Base-by-base conservation (phyloP, 53 echinoderm and acorn worm species). In the Patiria pectinifera region DNA sequence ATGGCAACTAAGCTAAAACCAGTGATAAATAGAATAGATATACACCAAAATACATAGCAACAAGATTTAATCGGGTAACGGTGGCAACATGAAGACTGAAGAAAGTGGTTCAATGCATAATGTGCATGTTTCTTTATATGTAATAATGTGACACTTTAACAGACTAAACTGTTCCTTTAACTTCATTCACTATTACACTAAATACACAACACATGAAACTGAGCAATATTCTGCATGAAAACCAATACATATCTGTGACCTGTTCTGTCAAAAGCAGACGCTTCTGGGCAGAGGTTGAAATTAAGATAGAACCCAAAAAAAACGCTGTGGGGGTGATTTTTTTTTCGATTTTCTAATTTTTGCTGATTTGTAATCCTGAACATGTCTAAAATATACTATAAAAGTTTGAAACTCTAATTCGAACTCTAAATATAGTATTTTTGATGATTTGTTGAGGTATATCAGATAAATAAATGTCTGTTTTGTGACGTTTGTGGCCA, bases 21-120 rank as follows among this genome's bases (percentile, higher is more conserved):
- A 69, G 8, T 85, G 85, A 85, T 85, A 69, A 66, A 85, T 69
- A 69, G 47, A 24, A 66, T 69, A 85, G 69, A 70, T 85, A 85
- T 63, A 85, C 85, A 85, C 69, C 62, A 25, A 69, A 85, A 85
- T 4, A 53, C 53, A 53, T 53, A 8, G 53, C 66, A 44, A 45
- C 45, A 85, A 25, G 4, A 23, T 18, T 24, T 21, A 23, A 74
- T 16, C n/a, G 5, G 4, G 24, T 74, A 3, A 23, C 74, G 22
- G 11, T 10, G 24, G 24, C 24, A 74, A 22, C n/a, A 23, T 6
- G 74, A 23, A n/a, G 5, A 66, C 4, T 18, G 4, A 16, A 16
- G 66, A 66, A 66, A 15, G 12, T 13, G 19, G 10, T 66, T 16
- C 15, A 13, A 66, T 11, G 66, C 2, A 66, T 66, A 7, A 66